phyloP scores from a whole-genome alignment of 1,140 invertebrate species.

The Panulirus ornatus region DNA sequence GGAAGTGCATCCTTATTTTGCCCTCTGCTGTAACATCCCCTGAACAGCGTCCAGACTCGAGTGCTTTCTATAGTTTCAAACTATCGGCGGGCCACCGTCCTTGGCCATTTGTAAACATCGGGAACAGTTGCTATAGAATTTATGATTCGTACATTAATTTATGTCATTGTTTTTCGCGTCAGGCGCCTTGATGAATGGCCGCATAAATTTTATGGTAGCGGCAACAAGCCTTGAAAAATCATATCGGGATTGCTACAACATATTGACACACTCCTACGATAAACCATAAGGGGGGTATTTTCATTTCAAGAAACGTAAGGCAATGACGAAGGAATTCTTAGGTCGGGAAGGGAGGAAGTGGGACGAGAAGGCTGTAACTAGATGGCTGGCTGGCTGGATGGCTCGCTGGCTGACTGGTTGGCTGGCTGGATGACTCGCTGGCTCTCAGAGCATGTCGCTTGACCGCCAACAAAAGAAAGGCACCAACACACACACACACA shows the following conservation, averaged over 20 bases:
- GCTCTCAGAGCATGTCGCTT: too few relatives aligned
- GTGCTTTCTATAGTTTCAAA: not conserved
- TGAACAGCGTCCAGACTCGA: not conserved
- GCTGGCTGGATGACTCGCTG: too few relatives aligned
- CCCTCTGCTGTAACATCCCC: not conserved
- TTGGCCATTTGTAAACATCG: slow-evolving; percentile 69
- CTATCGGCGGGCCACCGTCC: slow-evolving; percentile 31
- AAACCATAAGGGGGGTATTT: too few relatives aligned
- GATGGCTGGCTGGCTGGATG: too few relatives aligned
- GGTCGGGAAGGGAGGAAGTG: not conserved
- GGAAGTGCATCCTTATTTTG: too few relatives aligned
- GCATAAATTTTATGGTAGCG: slow-evolving; percentile 63
- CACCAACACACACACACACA: too few relatives aligned
- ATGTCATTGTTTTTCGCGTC: slow-evolving; percentile 70
- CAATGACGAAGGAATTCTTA: not conserved
- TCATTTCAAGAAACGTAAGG: not conserved
- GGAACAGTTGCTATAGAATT: slow-evolving; percentile 67
- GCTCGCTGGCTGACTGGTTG: too few relatives aligned
- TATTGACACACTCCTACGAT: slow-evolving; percentile 10
- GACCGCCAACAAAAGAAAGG: slow-evolving; percentile 28
- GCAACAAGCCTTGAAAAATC: slow-evolving; percentile 40
- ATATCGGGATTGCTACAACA: not conserved
- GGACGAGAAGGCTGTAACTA: slow-evolving; percentile 2
- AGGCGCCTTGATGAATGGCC: slow-evolving; percentile 63
- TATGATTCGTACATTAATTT: slow-evolving; percentile 73